Evolutionary conservation across 2,797 vertebrate species (phyloP).

Genomic region (Neoniphon sammara): DNA sequence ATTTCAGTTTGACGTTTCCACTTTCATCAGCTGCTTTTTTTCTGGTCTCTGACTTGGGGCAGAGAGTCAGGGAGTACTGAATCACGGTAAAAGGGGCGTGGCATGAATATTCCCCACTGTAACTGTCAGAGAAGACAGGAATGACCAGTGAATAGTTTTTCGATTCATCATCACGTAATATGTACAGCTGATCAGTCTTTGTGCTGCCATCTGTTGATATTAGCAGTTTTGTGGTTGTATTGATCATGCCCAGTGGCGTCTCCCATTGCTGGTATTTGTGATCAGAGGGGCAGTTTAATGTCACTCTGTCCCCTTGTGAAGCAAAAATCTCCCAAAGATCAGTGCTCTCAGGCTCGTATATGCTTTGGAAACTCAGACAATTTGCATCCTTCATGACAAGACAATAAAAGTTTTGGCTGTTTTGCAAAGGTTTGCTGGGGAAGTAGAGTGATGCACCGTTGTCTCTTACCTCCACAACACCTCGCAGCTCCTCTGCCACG

Average conservation of each 20-base stretch:
- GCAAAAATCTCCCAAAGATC: constrained; percentile 59
- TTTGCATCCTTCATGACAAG: constrained; percentile 60
- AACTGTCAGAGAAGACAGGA: constrained; percentile 38
- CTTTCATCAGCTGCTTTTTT: not conserved
- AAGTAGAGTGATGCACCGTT: constrained; percentile 65
- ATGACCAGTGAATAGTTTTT: constrained; percentile 72
- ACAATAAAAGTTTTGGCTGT: constrained; percentile 68
- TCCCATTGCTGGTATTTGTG: constrained; percentile 71
- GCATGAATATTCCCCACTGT: constrained; percentile 76
- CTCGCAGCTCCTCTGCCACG: constrained; percentile 56
- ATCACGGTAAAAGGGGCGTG: constrained; percentile 39
- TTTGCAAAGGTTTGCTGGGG: constrained; percentile 36
- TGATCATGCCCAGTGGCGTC: constrained; percentile 74
- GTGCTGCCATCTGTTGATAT: not conserved
- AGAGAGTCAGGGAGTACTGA: constrained; percentile 69
- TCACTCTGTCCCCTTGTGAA: constrained; percentile 69
- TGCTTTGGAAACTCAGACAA: constrained; percentile 75
- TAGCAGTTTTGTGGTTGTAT: constrained; percentile 21
- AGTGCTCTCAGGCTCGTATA: constrained; percentile 42
- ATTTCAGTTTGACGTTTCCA: constrained; percentile 47
- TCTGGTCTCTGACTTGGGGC: constrained; percentile 47
- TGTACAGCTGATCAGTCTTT: constrained; percentile 40
- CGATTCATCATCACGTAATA: constrained; percentile 27
- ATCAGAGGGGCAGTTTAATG: constrained; percentile 67
- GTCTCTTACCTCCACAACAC: constrained; percentile 50